A percentile compares a stretch with the other conserved stretches of the same genome.
Evolutionary conservation across 2,113 vertebrate genomes (phyloP).

Genomic region (Thamnaconus septentrionalis): DNA sequence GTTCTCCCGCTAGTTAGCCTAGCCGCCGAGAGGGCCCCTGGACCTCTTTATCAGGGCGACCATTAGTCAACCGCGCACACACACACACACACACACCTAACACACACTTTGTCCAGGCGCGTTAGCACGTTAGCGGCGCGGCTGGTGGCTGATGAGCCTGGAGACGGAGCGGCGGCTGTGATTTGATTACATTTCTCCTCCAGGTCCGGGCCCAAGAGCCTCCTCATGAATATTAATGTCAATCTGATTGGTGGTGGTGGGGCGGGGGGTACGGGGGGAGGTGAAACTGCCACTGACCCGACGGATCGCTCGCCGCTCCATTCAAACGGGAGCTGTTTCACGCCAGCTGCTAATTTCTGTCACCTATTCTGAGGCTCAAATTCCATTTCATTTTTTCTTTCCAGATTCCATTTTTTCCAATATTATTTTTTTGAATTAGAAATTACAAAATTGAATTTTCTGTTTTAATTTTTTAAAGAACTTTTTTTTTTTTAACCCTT

Average conservation of each 20-base stretch:
- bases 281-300: conserved; percentile 39
- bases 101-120: not conserved
- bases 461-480: no score
- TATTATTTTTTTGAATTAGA: no score
- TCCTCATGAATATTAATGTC: conserved; percentile 68
- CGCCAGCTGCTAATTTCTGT: no score
- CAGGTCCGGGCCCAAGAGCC: conserved; percentile 52
- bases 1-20: conserved; percentile 55
- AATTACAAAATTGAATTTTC: no score
- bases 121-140: conserved; percentile 33
- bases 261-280: conserved; percentile 29
- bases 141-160: conserved; percentile 66
- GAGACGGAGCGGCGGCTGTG: conserved; percentile 55
- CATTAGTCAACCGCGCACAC: conserved; percentile 43
- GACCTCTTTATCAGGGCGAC: conserved; percentile 56
- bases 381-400: no score
- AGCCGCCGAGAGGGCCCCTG: conserved; percentile 27
- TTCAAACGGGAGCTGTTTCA: no score
- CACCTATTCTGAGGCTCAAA: no score
- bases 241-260: conserved; percentile 44
- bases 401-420: no score
- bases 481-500: no score
- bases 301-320: not conserved
- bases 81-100: conserved; percentile 15
- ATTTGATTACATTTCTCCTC: conserved; percentile 69